Percentiles rank a stretch among this genome's conserved stretches.
These are phyloP conservation scores for Drosophila incognita DNA, from an alignment of 2,888 invertebrate species.

Conservation along the genomic window DNA sequence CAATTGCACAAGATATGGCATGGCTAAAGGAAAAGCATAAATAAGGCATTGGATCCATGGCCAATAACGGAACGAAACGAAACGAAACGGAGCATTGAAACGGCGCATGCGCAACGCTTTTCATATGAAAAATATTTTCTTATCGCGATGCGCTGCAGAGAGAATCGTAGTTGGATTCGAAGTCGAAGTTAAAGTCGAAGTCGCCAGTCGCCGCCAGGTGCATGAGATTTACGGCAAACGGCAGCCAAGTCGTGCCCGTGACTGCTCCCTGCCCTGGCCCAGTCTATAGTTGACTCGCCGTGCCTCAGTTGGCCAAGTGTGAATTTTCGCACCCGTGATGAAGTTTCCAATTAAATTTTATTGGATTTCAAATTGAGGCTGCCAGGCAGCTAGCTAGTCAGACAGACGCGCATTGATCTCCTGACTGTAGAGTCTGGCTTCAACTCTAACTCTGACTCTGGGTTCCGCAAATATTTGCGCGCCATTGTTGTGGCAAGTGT, in stretches of 20 bases:
- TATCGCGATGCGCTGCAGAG: slow-evolving; percentile 70
- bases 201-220: slow-evolving; percentile 67
- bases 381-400: slow-evolving; percentile 45
- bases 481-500: slow-evolving; percentile 76
- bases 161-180: slow-evolving; percentile 26
- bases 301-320: slow-evolving; percentile 64
- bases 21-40: slow-evolving; percentile 78
- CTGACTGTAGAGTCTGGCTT: slow-evolving; percentile 29
- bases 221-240: slow-evolving; percentile 77
- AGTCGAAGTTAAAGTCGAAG: slow-evolving; percentile 13
- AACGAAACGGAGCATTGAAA: slow-evolving; percentile 32
- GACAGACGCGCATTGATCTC: slow-evolving; percentile 61
- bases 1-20: slow-evolving; percentile 75
- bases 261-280: slow-evolving; percentile 52
- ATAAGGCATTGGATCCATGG: slow-evolving; percentile 71
- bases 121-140: slow-evolving; percentile 77
- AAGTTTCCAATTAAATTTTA: slow-evolving; percentile 84
- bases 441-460: slow-evolving; percentile 12
- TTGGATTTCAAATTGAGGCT: slow-evolving; percentile 80
- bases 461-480: slow-evolving; percentile 76
- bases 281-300: slow-evolving; percentile 18
- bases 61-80: slow-evolving; percentile 66
- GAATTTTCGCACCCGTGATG: slow-evolving; percentile 82
- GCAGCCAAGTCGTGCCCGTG: slow-evolving; percentile 73
- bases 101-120: slow-evolving; percentile 56